Evolutionary conservation across 2,888 invertebrate species (phyloP).

Genomic region (Globia sparganii): DNA sequence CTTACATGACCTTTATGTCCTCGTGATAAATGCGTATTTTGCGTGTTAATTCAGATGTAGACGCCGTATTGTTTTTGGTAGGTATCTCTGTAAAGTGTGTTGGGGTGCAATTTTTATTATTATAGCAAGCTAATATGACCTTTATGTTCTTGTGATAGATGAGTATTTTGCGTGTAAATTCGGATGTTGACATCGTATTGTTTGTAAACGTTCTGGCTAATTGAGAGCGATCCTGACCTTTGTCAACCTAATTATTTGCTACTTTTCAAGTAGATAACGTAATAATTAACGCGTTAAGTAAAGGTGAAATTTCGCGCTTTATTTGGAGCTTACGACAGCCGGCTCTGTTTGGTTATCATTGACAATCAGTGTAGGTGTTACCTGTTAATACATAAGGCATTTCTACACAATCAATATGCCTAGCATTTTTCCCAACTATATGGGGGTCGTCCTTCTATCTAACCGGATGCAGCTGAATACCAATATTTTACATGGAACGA

Average conservation of each 20-base stretch:
- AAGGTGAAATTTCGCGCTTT: not conserved
- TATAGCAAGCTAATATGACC: not conserved
- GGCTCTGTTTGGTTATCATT: not conserved
- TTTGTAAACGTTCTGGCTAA: constrained; percentile 22
- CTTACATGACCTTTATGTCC: not conserved
- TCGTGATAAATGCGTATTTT: not conserved
- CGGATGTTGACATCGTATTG: constrained; percentile 9
- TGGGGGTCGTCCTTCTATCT: no score
- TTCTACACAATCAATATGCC: no score
- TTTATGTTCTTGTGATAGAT: constrained; percentile 1
- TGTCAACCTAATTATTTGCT: constrained; percentile 5
- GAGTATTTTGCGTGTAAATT: constrained; percentile 16
- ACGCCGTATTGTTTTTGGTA: not conserved
- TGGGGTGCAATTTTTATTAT: not conserved
- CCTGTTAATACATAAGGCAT: no score
- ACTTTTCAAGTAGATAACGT: constrained; percentile 6
- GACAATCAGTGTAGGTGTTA: not conserved
- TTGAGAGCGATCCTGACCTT: constrained; percentile 32
- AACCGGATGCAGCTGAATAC: no score
- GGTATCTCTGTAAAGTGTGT: not conserved
- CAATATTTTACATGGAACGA: no score
- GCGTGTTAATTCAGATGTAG: not conserved
- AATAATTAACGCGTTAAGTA: constrained; percentile 4
- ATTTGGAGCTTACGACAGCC: not conserved
- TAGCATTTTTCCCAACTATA: no score